Evolutionary conservation across 1,140 invertebrate genomes (phyloP).

Genomic region (Epicauta chinensis): DNA sequence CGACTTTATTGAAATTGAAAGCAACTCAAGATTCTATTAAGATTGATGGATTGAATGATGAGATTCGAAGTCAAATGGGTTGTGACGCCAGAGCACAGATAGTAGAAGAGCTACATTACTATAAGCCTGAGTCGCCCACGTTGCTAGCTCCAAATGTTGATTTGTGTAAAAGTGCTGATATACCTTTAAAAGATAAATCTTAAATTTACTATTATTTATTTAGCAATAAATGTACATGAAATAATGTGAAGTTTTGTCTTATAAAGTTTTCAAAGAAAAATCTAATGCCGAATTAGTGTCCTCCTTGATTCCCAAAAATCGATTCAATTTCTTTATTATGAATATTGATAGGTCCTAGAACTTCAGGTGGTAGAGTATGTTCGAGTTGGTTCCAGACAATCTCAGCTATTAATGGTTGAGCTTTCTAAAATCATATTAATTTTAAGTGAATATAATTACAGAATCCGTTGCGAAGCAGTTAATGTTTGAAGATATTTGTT

Average conservation of each 20-base stretch:
- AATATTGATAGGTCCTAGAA: conserved; percentile 40
- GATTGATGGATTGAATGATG: too few relatives aligned
- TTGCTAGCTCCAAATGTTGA: too few relatives aligned
- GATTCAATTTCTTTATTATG: conserved; percentile 27
- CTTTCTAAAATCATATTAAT: conserved; percentile 32
- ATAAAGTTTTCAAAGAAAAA: not conserved
- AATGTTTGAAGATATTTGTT: too few relatives aligned
- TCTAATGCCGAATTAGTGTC: conserved; percentile 20
- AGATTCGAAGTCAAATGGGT: too few relatives aligned
- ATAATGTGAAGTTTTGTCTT: not conserved
- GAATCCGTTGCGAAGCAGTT: too few relatives aligned
- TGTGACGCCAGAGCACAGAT: not conserved
- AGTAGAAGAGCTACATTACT: not conserved
- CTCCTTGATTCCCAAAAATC: conserved; percentile 34
- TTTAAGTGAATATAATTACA: too few relatives aligned
- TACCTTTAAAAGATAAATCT: not conserved
- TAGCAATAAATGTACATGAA: too few relatives aligned
- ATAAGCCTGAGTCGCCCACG: not conserved
- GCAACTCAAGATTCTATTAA: not conserved
- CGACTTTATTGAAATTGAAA: not conserved
- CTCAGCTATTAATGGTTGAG: conserved; percentile 38
- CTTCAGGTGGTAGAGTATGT: conserved; percentile 24
- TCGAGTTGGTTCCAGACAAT: conserved; percentile 41
- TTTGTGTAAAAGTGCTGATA: not conserved
- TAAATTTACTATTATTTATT: not conserved